Percentiles rank a stretch among this genome's conserved stretches.
These are phyloP conservation scores for Ditylenchus weischeri DNA, from an alignment of 2,888 invertebrate species.

Conservation along the genomic window DNA sequence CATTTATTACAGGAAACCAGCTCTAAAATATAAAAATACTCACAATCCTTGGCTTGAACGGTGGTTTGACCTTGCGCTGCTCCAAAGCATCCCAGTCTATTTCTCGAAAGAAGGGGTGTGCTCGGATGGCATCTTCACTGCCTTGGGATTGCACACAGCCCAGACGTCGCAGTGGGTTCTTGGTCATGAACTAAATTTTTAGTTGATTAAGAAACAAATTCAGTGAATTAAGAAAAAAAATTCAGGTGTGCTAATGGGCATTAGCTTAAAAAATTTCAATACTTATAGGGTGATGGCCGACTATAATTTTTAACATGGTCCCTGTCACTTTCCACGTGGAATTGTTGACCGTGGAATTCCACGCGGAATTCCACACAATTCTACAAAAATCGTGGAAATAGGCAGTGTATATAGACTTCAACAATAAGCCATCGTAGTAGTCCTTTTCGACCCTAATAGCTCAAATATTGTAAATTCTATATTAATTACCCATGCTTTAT, in stretches of 20 bases:
- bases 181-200: slow-evolving; percentile 81
- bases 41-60: slow-evolving; percentile 96
- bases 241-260: neutral
- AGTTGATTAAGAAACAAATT: neutral
- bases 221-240: no score
- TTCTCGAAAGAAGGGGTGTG: slow-evolving; percentile 75
- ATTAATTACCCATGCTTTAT: no score
- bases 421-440: no score
- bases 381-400: no score
- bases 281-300: neutral
- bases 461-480: no score
- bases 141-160: slow-evolving; percentile 13
- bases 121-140: slow-evolving; percentile 79
- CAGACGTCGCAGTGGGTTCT: slow-evolving; percentile 75
- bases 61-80: slow-evolving; percentile 84
- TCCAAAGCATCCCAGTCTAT: slow-evolving; percentile 94
- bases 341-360: no score
- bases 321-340: no score
- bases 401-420: no score
- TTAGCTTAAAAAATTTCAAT: neutral
- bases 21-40: slow-evolving; percentile 59
- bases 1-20: slow-evolving; percentile 6
- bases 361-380: no score
- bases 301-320: no score
- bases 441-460: no score